Conservation (phyloP, 2,797 vertebrate species). For the Furcifer pardalis region DNA sequence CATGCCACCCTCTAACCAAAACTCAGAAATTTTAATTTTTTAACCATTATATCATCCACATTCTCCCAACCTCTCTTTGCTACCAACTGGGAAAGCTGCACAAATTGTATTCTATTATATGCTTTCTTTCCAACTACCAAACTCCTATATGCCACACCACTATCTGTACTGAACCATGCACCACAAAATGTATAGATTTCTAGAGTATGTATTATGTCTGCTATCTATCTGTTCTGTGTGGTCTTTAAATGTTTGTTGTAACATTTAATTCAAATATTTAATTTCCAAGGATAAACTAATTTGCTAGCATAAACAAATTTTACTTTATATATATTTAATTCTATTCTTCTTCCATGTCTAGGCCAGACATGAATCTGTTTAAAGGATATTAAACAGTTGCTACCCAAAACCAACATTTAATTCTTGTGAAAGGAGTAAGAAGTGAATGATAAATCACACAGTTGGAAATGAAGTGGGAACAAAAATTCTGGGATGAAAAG, state of each 20-base stretch:
- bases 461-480: background rate
- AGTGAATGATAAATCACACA: background rate
- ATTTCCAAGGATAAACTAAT: background rate
- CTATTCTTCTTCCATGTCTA: no score
- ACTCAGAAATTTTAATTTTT: background rate
- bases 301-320: no score
- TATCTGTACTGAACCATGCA: background rate
- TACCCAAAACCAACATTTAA: background rate
- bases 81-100: background rate
- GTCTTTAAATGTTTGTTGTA: background rate
- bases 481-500: background rate
- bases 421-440: background rate
- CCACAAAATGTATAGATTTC: background rate
- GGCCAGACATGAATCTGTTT: no score
- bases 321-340: background rate
- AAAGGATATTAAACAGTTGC: background rate
- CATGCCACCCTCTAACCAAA: no score
- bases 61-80: background rate
- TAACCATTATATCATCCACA: background rate
- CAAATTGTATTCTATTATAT: background rate
- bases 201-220: background rate
- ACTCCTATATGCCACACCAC: background rate
- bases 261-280: background rate
- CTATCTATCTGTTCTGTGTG: background rate
- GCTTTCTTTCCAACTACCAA: background rate